Evolutionary conservation across 2,888 invertebrate species (phyloP), one percentile per base, ranked within the genome.

Genomic region (Neoscelio sp.): DNA sequence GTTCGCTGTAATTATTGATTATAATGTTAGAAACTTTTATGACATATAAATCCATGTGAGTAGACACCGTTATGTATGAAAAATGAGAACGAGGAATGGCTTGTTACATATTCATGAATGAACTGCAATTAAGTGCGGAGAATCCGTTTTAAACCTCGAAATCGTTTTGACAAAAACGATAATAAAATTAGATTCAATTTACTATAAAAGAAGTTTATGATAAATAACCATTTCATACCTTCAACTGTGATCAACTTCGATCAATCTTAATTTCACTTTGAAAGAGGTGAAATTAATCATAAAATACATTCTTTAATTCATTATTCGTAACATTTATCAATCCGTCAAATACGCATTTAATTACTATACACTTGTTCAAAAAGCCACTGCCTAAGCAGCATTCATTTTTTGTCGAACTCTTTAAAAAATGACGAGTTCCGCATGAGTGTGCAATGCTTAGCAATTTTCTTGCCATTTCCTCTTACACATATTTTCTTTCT

Each of bases 391-490:
- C 30, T 20, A 10, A 28, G 13, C 12, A 28, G 52, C 20, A 40
- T 67, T 42, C 58, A 52, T 12, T 75, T 75, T 52, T 75, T 74
- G 13, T 35, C 6, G 0, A 8, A 35, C 42, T 46, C 44, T 46
- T 54, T 60, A 40, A 76, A 68, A 68, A 56, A 54, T 54, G 42
- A 68, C 28, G 38, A 71, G 73, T 78, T 78, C 71, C 67, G 67
- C 73, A 60, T 71, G 77, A 67, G 50, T 12, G 67, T 60, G 40
- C 28, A 58, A 58, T 65, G 56, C 58, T 54, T 67, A n/a, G 73
- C 78, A 73, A 78, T 78, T 73, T 78, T 70, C 48, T 48, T 40
- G 48, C 42, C 65, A 77, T 77, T 77, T 77, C 76, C 65, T 68
- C 28, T 65, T 58, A 12, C 42, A 40, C 60, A 60, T 64, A 68